A percentile compares a stretch with the other conserved stretches of the same genome.
Evolutionary conservation across 1,140 invertebrate species (phyloP).

Genomic region (Amphibalanus amphitrite): DNA sequence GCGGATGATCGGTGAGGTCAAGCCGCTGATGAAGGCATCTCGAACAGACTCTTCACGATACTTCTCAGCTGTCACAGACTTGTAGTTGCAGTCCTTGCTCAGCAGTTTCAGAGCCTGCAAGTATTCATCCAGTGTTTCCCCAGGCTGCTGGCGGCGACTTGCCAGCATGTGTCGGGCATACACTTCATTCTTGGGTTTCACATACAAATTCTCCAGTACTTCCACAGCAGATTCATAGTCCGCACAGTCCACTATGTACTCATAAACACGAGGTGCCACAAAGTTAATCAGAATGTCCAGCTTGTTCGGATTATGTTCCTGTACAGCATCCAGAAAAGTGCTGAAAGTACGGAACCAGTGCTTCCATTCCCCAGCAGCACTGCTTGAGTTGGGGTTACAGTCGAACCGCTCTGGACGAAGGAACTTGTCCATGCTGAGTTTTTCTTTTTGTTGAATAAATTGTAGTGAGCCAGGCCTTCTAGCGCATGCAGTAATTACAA

Average conservation of each 20-base stretch:
- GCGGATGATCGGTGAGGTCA: conserved; percentile 7
- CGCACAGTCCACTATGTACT: conserved; percentile 7
- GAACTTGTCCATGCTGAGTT: background rate
- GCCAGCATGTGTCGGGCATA: conserved; percentile 11
- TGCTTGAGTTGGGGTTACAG: background rate
- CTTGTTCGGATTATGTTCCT: conserved; percentile 9
- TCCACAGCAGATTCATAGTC: conserved; percentile 3
- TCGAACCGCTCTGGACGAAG: conserved; percentile 25
- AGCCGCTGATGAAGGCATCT: conserved; percentile 14
- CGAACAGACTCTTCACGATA: conserved; percentile 14
- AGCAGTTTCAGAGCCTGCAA: conserved; percentile 10
- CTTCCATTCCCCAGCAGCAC: conserved; percentile 6
- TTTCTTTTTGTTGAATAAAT: background rate
- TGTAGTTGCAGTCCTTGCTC: conserved; percentile 14
- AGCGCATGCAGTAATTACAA: no score
- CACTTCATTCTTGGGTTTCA: conserved; percentile 13
- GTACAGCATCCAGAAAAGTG: conserved; percentile 3
- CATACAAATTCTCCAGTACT: conserved; percentile 7
- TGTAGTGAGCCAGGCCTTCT: background rate
- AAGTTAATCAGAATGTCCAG: conserved; percentile 12
- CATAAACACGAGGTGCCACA: conserved; percentile 8
- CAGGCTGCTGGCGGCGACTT: conserved; percentile 8
- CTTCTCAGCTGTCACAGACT: conserved; percentile 10
- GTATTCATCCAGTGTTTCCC: conserved; percentile 14
- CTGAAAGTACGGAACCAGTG: conserved; percentile 8